Conservation (phyloP, 2,797 vertebrate genomes). For the Bryconaethiops microstoma region DNA sequence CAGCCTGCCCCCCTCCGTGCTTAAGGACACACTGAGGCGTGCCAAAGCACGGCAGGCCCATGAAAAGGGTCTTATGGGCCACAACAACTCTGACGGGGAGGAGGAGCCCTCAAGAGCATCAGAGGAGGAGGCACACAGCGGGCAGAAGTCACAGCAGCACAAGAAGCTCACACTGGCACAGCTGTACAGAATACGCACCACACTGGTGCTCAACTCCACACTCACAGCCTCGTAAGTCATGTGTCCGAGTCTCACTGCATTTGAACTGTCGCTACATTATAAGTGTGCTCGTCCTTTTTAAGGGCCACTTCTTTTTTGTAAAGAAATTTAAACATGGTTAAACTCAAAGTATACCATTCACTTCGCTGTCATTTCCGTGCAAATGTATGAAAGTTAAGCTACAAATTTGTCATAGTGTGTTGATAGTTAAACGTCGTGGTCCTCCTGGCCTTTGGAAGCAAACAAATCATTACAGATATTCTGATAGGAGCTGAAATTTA, state of each 20-base stretch:
- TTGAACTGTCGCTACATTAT: background rate
- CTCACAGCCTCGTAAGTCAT: conserved; percentile 94
- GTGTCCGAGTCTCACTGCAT: background rate
- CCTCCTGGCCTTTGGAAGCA: too few species aligned
- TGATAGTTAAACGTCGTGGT: too few species aligned
- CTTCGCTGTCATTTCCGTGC: too few species aligned
- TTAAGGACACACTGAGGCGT: conserved; percentile 62
- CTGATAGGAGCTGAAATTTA: too few species aligned
- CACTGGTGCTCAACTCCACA: conserved; percentile 93
- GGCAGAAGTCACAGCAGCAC: conserved; percentile 74
- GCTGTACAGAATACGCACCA: conserved; percentile 91
- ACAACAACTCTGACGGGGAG: conserved; percentile 65
- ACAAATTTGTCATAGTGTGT: too few species aligned
- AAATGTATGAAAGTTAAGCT: too few species aligned
- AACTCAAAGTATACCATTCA: too few species aligned
- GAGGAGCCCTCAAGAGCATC: conserved; percentile 18
- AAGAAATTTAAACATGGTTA: too few species aligned
- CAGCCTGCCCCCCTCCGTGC: conserved; percentile 60
- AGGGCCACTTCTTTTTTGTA: too few species aligned
- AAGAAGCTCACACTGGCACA: conserved; percentile 82
- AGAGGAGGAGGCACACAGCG: conserved; percentile 46
- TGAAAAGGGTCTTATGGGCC: conserved; percentile 46
- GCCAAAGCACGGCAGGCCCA: conserved; percentile 43
- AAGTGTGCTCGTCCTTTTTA: background rate
- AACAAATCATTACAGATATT: too few species aligned